A percentile compares a stretch with the other conserved stretches of the same genome.
phyloP scores from a whole-genome alignment of 2,888 invertebrate genomes.

The Apomyelois bistriatella region DNA sequence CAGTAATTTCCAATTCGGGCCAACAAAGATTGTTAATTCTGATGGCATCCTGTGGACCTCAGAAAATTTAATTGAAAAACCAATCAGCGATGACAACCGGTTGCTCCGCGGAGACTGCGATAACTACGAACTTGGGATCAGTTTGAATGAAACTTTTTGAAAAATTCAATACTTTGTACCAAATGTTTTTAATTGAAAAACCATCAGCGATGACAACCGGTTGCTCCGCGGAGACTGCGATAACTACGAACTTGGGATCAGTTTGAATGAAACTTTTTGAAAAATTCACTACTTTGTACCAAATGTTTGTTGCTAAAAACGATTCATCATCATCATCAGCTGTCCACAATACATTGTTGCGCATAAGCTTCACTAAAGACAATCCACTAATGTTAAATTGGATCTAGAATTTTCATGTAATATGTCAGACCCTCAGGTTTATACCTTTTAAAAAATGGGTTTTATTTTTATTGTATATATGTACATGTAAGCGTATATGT shows the following conservation, averaged over 20 bases:
- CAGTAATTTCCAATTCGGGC: conserved; percentile 6
- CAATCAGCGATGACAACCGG: conserved; percentile 42
- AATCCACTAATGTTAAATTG: too few relatives aligned
- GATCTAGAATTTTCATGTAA: too few relatives aligned
- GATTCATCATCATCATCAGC: too few relatives aligned
- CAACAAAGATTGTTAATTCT: conserved; percentile 12
- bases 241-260: neutral
- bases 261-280: neutral
- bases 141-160: neutral
- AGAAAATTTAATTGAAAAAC: conserved; percentile 47
- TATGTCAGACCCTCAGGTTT: too few relatives aligned
- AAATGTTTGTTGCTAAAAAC: too few relatives aligned
- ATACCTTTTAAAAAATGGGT: too few relatives aligned
- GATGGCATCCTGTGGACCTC: conserved; percentile 20
- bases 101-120: conserved; percentile 7
- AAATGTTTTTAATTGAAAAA: neutral
- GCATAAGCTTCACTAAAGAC: too few relatives aligned
- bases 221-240: conserved; percentile 7
- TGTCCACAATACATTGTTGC: too few relatives aligned
- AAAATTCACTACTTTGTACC: too few relatives aligned
- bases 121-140: neutral
- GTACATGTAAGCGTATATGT: too few relatives aligned
- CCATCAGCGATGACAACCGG: conserved; percentile 29
- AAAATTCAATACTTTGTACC: neutral
- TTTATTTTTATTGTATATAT: too few relatives aligned